Evolutionary conservation across 2,113 vertebrate genomes (phyloP).

Genomic region (Mystacornis crossleyi): DNA sequence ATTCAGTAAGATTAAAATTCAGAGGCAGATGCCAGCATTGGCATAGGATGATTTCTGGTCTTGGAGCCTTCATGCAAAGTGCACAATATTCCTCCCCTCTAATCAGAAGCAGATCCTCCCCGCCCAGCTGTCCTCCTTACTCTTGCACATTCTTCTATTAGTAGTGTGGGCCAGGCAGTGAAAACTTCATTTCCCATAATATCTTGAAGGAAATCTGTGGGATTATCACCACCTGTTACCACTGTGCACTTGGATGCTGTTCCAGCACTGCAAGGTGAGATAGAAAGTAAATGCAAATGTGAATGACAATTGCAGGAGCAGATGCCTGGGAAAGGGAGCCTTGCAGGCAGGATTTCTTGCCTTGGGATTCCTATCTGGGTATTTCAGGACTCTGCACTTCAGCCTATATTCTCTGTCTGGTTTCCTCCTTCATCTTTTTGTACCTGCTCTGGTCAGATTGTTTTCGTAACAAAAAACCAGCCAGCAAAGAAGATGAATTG

Average conservation of each 20-base stretch:
- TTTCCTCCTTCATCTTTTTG: neutral
- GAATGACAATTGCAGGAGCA: neutral
- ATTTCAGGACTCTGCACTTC: neutral
- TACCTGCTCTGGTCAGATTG: neutral
- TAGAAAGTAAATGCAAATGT: neutral
- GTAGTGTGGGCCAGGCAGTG: neutral
- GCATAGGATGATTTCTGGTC: neutral
- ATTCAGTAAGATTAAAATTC: neutral
- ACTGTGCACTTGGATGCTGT: neutral
- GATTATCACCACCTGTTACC: slow-evolving; percentile 55
- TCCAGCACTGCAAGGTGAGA: neutral
- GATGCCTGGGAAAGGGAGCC: neutral
- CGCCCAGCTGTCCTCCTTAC: slow-evolving; percentile 7
- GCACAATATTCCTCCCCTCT: neutral
- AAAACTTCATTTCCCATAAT: slow-evolving; percentile 57
- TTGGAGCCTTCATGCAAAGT: neutral
- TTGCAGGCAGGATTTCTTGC: neutral
- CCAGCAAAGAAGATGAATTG: neutral
- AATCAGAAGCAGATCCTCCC: slow-evolving; percentile 48
- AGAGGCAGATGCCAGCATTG: neutral
- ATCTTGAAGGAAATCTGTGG: slow-evolving; percentile 43
- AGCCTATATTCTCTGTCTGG: neutral
- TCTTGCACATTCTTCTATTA: neutral
- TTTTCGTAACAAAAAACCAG: neutral
- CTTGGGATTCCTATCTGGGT: neutral